Base-by-base conservation (phyloP, 1,140 invertebrate species). In the Scylla paramamosain region DNA sequence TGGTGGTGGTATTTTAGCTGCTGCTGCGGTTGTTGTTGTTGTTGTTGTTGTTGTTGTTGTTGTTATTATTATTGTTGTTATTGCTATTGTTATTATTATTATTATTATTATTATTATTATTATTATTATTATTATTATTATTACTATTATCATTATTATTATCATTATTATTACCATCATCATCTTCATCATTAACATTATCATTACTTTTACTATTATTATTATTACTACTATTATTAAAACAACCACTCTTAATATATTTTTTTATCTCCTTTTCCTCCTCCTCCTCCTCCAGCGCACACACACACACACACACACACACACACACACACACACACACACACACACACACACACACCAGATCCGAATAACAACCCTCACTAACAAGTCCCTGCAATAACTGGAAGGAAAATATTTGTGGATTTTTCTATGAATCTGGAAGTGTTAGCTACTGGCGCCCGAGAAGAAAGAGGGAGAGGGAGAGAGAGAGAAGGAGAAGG, bases 401-500 rank as follows among this genome's bases (percentile, higher is more conserved):
- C 67, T n/a, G 20, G 0, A 45, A 20, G 87, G 20, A 89, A 45
- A 45, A 89, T 46, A 46, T 45, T 89, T 4, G 0, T 46, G 16
- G 4, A 39, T 89, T 25, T 46, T n/a, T n/a, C 0, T 77, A 7
- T 77, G 8, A 25, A 10, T 31, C 14, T 14, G 1, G 29, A 45
- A 39, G 39, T 16, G 8, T 8, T 32, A 3, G 2, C 16, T 20
- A 32, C 0, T 25, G 10, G 14, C 28, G n/a, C 14, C 10, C 7
- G 12, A 25, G n/a, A 67, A 25, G 59, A 52, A 14, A 31, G 52
- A 52, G n/a, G 7, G 48, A 83, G 91, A 83, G 67, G 45, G 67
- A 67, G 92, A 86, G 82, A 83, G 67, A 28, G 92, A 86, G 82
- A 93, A 82, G 48, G 82, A 93, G 92, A 82, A 82, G 86, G 82